Percentiles rank a stretch among this genome's conserved stretches.
Evolutionary conservation across 2,888 invertebrate species (phyloP).

Genomic region (Tiphia femorata): DNA sequence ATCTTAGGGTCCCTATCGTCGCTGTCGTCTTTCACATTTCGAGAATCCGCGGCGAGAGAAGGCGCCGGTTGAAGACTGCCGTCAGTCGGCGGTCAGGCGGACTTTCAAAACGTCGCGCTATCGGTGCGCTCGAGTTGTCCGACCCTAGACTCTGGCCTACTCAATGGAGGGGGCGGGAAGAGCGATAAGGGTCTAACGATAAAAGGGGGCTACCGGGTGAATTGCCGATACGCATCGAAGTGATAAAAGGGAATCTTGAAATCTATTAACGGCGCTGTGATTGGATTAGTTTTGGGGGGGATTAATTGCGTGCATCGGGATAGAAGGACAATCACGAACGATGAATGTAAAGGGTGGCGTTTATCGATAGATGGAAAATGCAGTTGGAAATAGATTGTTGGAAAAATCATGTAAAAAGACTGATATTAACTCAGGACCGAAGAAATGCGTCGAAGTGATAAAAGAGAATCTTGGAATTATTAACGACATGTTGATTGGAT

Average conservation of each 20-base stretch:
- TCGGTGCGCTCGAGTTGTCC: constrained; percentile 3
- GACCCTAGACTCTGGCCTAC: not conserved
- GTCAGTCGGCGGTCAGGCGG: no score
- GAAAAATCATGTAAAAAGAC: no score
- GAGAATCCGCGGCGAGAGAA: not conserved
- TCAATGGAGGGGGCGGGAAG: not conserved
- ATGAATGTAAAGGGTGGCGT: not conserved
- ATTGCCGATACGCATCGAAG: not conserved
- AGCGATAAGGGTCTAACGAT: not conserved
- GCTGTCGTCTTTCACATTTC: not conserved
- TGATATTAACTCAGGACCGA: not conserved
- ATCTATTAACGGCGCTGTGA: not conserved
- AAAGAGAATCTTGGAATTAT: not conserved
- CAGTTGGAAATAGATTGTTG: not conserved
- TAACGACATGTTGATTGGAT: not conserved
- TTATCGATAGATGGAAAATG: not conserved
- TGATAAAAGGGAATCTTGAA: not conserved
- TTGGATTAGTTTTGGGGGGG: not conserved
- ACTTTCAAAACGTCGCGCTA: constrained; percentile 23
- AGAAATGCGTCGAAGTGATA: not conserved
- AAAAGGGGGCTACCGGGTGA: not conserved
- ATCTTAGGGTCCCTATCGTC: not conserved
- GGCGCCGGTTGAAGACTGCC: not conserved
- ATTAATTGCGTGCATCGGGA: no score
- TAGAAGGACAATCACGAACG: not conserved